Base-by-base conservation (phyloP, 2,797 vertebrate species). In the Arnoldichthys spilopterus region DNA sequence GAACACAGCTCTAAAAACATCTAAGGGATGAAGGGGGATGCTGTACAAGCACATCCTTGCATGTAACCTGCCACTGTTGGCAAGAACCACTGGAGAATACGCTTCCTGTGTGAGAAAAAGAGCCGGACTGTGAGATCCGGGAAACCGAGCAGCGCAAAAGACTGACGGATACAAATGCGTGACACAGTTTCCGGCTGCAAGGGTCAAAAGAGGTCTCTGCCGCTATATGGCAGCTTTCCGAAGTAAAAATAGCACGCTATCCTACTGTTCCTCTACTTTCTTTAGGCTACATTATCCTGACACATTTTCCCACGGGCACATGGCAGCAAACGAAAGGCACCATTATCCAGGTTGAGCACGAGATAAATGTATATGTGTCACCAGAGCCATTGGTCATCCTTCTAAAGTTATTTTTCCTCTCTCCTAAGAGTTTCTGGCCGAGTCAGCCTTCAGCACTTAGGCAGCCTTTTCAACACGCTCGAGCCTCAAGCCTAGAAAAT, bases 101-200 rank as follows among this genome's bases (percentile, higher is more conserved):
- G 16, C 72, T 77, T 77, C 45, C 70, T 80, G 68, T 61, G 43
- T 64, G 70, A 71, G 69, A 76, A 58, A 75, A 76, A 54, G 58
- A 79, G 37, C 70, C 20, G 78, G 63, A 79, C 47, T 28, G 24
- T 18, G 22, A 63, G 63, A 74, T 70, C 64, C 76, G 78, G 68
- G 78, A 79, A 83, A 71, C 63, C 40, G 49, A 64, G 32, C 32
- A 73, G 59, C 72, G 78, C 74, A 22, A 78, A 78, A 75, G 72
- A 79, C 79, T 79, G 82, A 79, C 76, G 64, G 79, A 76, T 79
- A 82, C 70, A 77, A 83, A 85, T 66, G 61, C 73, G 69, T 64
- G 66, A 79, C 81, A 85, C 79, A 68, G 79, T 83, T 85, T 85
- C 53, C 68, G 71, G 74, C 81, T 63, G 73, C 56, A 43, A 20